phyloP scores from a whole-genome alignment of 1,140 invertebrate genomes.

The Calephelis nemesis region DNA sequence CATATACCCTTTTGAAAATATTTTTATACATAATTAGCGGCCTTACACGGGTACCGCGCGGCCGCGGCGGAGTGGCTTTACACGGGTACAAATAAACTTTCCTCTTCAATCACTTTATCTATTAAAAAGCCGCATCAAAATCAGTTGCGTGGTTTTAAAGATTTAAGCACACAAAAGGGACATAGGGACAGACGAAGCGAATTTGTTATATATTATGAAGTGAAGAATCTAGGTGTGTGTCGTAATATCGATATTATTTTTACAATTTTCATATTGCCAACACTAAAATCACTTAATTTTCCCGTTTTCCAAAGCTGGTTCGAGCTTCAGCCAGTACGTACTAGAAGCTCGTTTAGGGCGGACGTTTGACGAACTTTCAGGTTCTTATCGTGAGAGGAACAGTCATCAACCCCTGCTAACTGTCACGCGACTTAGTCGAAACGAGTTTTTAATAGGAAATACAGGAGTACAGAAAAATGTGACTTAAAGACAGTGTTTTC shows the following conservation, averaged over 20 bases:
- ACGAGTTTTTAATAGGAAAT: constrained; percentile 16
- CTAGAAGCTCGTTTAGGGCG: constrained; percentile 28
- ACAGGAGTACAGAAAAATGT: constrained; percentile 47
- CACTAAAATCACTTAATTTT: constrained; percentile 58
- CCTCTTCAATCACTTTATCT: too few species aligned
- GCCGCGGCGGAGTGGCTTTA: too few species aligned
- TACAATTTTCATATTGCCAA: constrained; percentile 18
- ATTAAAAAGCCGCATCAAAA: too few species aligned
- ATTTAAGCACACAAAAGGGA: too few species aligned
- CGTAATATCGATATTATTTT: constrained; percentile 14
- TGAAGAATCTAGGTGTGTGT: not conserved
- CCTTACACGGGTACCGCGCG: too few species aligned
- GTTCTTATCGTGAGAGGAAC: constrained; percentile 29
- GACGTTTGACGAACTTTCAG: constrained; percentile 15
- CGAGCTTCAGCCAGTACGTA: constrained; percentile 42
- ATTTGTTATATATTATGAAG: too few species aligned
- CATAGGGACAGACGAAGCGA: too few species aligned
- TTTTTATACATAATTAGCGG: too few species aligned
- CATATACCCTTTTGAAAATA: too few species aligned
- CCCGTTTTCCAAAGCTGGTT: constrained; percentile 44
- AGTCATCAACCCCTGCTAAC: constrained; percentile 30
- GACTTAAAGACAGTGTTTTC: constrained; percentile 30
- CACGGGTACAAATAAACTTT: too few species aligned
- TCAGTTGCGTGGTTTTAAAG: too few species aligned
- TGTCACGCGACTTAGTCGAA: constrained; percentile 33